Percentiles rank a stretch among this genome's conserved stretches.
phyloP scores from a whole-genome alignment of 2,797 vertebrate genomes.

The Hemibagrus guttatus region DNA sequence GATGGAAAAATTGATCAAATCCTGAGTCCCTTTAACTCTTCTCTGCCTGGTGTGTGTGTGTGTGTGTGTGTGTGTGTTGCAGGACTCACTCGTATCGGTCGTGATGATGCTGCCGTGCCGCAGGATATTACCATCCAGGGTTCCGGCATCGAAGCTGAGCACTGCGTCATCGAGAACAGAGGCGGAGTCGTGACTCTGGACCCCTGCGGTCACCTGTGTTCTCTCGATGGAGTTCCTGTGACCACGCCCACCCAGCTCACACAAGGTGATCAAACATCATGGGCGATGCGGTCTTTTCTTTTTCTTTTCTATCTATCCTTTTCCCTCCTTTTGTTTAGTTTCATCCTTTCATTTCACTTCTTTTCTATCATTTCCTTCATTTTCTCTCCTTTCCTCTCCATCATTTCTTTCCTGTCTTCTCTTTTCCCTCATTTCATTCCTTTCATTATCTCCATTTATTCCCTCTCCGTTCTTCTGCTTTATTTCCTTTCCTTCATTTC shows the following conservation, averaged over 20 bases:
- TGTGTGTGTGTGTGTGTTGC: not conserved
- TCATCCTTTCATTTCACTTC: not conserved
- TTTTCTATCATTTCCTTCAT: not conserved
- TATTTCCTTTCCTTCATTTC: not conserved
- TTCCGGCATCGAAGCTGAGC: slow-evolving; percentile 76
- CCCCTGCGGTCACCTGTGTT: slow-evolving; percentile 79
- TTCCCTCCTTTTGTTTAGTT: not conserved
- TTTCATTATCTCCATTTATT: no score
- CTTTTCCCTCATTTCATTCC: not conserved
- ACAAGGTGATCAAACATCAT: slow-evolving; percentile 69
- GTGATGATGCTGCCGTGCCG: slow-evolving; percentile 74
- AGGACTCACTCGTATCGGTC: slow-evolving; percentile 79
- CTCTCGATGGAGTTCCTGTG: slow-evolving; percentile 77
- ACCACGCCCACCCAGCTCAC: slow-evolving; percentile 77
- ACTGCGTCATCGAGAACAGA: slow-evolving; percentile 77
- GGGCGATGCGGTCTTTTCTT: not conserved
- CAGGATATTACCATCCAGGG: slow-evolving; percentile 80
- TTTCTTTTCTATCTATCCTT: not conserved
- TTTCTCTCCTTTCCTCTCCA: not conserved
- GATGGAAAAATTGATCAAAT: not conserved
- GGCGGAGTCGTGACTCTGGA: slow-evolving; percentile 77
- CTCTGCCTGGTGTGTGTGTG: not conserved
- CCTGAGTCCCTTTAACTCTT: not conserved
- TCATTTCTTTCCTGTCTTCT: fast-evolving
- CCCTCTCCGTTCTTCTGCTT: not conserved